Conservation (phyloP, 2,797 vertebrate genomes). For the Odontamblyopus rebecca region DNA sequence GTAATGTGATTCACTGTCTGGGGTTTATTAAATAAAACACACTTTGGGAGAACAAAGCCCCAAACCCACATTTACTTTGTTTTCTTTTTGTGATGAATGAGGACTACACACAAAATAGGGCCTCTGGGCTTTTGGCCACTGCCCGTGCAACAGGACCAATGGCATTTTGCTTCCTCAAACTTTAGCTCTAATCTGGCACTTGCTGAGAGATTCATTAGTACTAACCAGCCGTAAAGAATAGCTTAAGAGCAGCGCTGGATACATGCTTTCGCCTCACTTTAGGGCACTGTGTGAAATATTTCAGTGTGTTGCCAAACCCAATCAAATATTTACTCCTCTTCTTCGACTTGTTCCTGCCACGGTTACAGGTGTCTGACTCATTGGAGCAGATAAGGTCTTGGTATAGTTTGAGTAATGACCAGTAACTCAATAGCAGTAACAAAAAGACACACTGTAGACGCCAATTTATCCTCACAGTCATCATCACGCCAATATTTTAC, state of each 20-base stretch:
- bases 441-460: background rate
- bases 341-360: background rate
- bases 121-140: slow-evolving; percentile 43
- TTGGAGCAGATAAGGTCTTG: background rate
- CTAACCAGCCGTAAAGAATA: slow-evolving; percentile 5
- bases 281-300: background rate
- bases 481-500: background rate
- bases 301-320: background rate
- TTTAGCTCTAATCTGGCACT: slow-evolving; percentile 30
- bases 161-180: slow-evolving; percentile 35
- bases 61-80: slow-evolving; percentile 44
- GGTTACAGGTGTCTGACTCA: background rate
- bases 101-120: slow-evolving; percentile 35
- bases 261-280: background rate
- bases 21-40: slow-evolving; percentile 50
- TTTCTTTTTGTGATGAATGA: slow-evolving; percentile 54
- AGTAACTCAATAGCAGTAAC: background rate
- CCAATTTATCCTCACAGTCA: background rate
- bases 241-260: background rate
- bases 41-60: slow-evolving; percentile 34
- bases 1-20: slow-evolving; percentile 30
- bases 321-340: background rate
- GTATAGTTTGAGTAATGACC: background rate
- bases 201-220: slow-evolving; percentile 20
- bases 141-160: slow-evolving; percentile 27